These are phyloP conservation scores for Tanypteryx hageni DNA, from an alignment of 2,888 invertebrate genomes.

Conservation along the genomic window DNA sequence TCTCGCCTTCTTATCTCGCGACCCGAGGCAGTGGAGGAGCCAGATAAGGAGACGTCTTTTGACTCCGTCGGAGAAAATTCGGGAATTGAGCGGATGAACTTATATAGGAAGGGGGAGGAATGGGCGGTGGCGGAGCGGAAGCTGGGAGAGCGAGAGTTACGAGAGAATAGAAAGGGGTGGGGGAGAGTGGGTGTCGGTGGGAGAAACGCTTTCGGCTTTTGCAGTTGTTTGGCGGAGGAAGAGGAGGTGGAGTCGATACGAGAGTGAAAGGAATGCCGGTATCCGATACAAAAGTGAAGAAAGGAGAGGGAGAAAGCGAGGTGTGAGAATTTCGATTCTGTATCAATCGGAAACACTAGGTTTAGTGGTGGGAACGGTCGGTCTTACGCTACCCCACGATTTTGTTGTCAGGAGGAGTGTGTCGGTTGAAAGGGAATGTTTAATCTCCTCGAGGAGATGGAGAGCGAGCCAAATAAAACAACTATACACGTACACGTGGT, in stretches of 20 bases:
- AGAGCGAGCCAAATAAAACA: background rate
- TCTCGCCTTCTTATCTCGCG: background rate
- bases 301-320: background rate
- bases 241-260: conserved; percentile 1
- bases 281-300: background rate
- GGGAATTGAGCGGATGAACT: conserved; percentile 50
- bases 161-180: background rate
- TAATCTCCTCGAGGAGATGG: background rate
- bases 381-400: background rate
- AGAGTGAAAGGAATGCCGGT: conserved; percentile 5
- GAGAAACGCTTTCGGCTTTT: background rate
- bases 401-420: background rate
- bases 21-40: background rate
- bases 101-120: background rate
- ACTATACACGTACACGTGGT: no score
- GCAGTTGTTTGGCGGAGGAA: conserved; percentile 13
- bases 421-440: background rate
- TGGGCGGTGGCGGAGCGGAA: background rate
- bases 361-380: conserved; percentile 23
- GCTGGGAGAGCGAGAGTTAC: background rate
- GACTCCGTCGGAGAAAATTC: conserved; percentile 42
- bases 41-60: background rate
- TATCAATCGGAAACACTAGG: conserved; percentile 21
- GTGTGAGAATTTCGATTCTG: conserved; percentile 53
- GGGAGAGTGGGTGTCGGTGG: background rate